Base-by-base conservation (phyloP, 1,140 invertebrate species). In the Harpegnathos saltator region DNA sequence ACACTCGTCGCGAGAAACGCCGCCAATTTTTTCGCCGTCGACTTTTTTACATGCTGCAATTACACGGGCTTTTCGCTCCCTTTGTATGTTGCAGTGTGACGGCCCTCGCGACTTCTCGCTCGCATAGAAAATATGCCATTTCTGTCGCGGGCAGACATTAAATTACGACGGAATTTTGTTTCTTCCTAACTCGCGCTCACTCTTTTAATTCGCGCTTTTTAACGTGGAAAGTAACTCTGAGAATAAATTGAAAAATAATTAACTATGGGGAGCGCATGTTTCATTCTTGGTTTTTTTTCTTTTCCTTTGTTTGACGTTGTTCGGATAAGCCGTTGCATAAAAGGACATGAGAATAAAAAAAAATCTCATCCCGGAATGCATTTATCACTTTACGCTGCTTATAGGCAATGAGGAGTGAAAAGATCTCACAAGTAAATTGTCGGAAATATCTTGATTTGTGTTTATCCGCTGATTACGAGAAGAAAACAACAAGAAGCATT, bases 11-110 rank as follows among this genome's bases (percentile, higher is more conserved):
- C 44, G n/a, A 78, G 77, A 77, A 73, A 50, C 24, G 26, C 9
- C 85, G 85, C 84, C 85, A 86, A 83, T 86, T 77, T 83, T 83
- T 77, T 50, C 9, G 15, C 52, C 5, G 3, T 1, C 29, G 38
- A 58, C 80, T 77, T 78, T 72, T 72, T 87, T 86, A 85, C 80
- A 65, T 68, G 84, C 59, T 62, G 54, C 68, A 86, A 87, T 86
- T 87, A 78, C 66, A 48, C 59, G 68, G 62, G 85, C 80, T 50
- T 61, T 59, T 38, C 78, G 33, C 59, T 56, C n/a, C 33, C 68
- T 82, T 73, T 73, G 68, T 74, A 24, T 59, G 38, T 44, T 44
- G 38, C 38, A 24, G 22, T 33, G 19, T 17, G 0, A 14, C 56
- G 48, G 12, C 24, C 44, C 24, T 50, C 15, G 19, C 26, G 69